Evolutionary conservation across 1,140 invertebrate species (phyloP), one percentile per base, ranked within the genome.

Genomic region (Magallana ariakensis): DNA sequence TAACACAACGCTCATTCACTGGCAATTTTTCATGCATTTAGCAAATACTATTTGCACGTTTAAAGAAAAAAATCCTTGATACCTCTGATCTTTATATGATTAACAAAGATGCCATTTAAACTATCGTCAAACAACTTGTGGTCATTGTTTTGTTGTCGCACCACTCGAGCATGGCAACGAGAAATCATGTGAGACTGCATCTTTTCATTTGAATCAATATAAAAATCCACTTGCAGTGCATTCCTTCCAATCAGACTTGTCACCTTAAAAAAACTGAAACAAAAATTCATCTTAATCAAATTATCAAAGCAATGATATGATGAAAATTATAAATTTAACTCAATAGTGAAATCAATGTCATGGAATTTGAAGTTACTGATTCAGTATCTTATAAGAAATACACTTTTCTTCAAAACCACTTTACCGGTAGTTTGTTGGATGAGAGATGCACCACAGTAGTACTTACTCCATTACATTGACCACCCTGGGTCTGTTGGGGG

Each of bases 81-180:
- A 91, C 91, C 90, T 66, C 26, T 26, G 11, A 91, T 91, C 81
- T 91, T 91, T 16, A 84, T 62, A 62, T 91, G 88, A 56, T 91
- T 91, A n/a, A 91, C 82, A 85, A 91, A 91, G 54, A 91, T 62
- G 0, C 91, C 91, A 89, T 91, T 91, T 33, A 88, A 66, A 54
- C 91, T 91, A 85, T 91, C 91, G 87, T 91, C 90, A 84, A 70
- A 87, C 53, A 91, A 56, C 53, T 57, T 87, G 46, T 90, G 87
- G 54, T 26, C 8, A 53, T 87, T 85, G 55, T 58, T 80, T 15
- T 54, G 60, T 16, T 82, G 22, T 54, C 70, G 62, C 22, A 91
- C 87, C 15, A 91, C 86, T 57, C 89, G 75, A n/a, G 90, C 89
- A 85, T 91, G 91, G n/a, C 86, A 75, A 15, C 91, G 87, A 33